Evolutionary conservation across 2,797 vertebrate species (phyloP).

Genomic region (Gadopsis marmoratus): DNA sequence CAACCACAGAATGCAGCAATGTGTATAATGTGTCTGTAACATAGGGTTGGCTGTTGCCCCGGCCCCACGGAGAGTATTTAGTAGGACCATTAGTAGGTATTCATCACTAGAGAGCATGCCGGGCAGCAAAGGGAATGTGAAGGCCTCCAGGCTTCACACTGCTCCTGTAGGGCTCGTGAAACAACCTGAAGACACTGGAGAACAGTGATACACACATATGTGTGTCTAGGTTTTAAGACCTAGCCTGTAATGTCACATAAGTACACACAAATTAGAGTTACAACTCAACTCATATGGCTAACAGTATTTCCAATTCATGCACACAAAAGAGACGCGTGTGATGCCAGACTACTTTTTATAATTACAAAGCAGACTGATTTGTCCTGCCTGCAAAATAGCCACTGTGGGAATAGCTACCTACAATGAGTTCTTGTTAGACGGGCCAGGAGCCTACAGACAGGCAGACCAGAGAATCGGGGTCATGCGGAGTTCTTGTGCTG

Average conservation of each 20-base stretch:
- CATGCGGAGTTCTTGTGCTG: conserved; percentile 51
- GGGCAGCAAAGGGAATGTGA: conserved; percentile 37
- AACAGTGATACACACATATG: not conserved
- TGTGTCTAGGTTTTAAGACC: not conserved
- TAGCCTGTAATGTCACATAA: conserved; percentile 24
- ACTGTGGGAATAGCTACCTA: conserved; percentile 55
- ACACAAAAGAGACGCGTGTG: conserved; percentile 29
- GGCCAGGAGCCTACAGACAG: conserved; percentile 32
- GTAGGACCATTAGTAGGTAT: conserved; percentile 46
- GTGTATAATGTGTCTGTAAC: conserved; percentile 36
- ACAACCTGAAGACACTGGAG: conserved; percentile 34
- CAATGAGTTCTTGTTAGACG: conserved; percentile 66
- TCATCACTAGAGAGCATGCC: conserved; percentile 32
- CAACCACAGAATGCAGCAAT: conserved; percentile 44
- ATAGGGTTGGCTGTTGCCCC: conserved; percentile 38
- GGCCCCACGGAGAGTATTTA: conserved; percentile 56
- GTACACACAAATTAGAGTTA: conserved; percentile 30
- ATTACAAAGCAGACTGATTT: conserved; percentile 48
- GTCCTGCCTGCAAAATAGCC: conserved; percentile 38
- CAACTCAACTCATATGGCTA: not conserved
- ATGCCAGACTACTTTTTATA: conserved; percentile 18
- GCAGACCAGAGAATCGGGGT: conserved; percentile 42
- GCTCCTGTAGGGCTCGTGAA: conserved; percentile 25
- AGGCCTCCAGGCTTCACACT: conserved; percentile 29
- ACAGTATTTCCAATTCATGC: conserved; percentile 31